phyloP scores from a whole-genome alignment of 2,797 vertebrate genomes.

The Scomberomorus guttatus region DNA sequence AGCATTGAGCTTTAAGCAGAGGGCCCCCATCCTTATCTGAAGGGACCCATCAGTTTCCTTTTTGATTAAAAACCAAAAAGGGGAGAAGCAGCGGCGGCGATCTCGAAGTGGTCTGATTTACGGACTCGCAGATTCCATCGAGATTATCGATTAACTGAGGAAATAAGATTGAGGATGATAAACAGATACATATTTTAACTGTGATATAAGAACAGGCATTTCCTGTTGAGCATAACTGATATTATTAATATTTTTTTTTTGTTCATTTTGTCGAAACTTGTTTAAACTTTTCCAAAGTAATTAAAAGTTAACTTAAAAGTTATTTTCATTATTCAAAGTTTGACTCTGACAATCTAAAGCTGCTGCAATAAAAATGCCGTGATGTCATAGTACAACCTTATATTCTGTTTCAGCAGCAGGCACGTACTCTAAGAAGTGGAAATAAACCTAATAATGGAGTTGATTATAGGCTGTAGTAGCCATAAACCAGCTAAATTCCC shows the following conservation, averaged over 20 bases:
- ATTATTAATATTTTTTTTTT: slow-evolving; percentile 6
- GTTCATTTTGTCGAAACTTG: slow-evolving; percentile 54
- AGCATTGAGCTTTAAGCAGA: slow-evolving; percentile 76
- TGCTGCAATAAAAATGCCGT: too few species aligned
- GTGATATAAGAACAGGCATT: slow-evolving; percentile 24
- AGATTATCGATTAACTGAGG: slow-evolving; percentile 67
- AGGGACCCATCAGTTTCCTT: slow-evolving; percentile 71
- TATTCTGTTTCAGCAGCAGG: neutral
- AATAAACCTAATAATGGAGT: neutral
- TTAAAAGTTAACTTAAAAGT: neutral
- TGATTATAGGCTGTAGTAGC: neutral
- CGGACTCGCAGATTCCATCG: slow-evolving; percentile 58
- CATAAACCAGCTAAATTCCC: slow-evolving; percentile 1
- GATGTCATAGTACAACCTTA: neutral
- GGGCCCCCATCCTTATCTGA: slow-evolving; percentile 79
- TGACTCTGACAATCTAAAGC: neutral
- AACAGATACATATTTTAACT: slow-evolving; percentile 42
- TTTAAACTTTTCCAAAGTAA: slow-evolving; percentile 13
- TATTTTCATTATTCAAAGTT: neutral
- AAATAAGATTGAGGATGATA: slow-evolving; percentile 63
- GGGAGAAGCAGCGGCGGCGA: slow-evolving; percentile 40
- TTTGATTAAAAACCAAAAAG: slow-evolving; percentile 65
- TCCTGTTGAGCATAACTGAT: slow-evolving; percentile 1
- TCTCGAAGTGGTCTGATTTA: slow-evolving; percentile 71
- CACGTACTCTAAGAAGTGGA: neutral